Evolutionary conservation across 92 coral and sea anemone genomes (phyloP), one percentile per base, ranked within the genome.

Genomic region (Pocillopora meandrina): DNA sequence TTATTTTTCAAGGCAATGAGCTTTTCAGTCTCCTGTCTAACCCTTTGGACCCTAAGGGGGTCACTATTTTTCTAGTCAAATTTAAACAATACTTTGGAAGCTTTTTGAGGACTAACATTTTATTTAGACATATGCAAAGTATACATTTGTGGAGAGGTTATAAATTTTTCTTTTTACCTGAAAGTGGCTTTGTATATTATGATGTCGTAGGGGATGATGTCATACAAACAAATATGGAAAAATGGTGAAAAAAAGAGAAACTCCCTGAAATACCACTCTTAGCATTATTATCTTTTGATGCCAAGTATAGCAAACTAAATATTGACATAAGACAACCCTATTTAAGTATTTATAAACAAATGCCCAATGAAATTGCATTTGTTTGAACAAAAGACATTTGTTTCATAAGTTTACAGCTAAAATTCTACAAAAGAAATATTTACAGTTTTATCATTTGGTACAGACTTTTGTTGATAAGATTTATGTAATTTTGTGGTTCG

Each of bases 31-130:
- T 26, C 31, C 31, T 26, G 31, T 26, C 34, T 31, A 69, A 26
- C 74, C 74, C 74, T 69, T 69, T 21, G 74, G 26, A 69, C 15
- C 42, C 74, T 26, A 69, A 69, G 47, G 74, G 31, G 74, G 26
- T 21, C 49, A 69, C 55, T 69, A 69, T 26, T 69, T 69, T 69
- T 69, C 47, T 69, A 16, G 35, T 26, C 49, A 69, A 69, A 69
- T 21, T 21, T 69, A 21, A 69, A 69, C 55, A 21, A 8, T 69
- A 2, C 74, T 69, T 69, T 26, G 12, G 74, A 69, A 10, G 74
- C 74, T 69, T 69, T 69, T 69, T 12, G 9, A 5, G 42, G 14
- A 12, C 36, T 17, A 21, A 42, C 8, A 31, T 13, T 35, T 15
- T 26, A 69, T 69, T 26, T 21, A 26, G 47, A 35, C 74, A 69